A percentile compares a stretch with the other conserved stretches of the same genome.
Conservation (phyloP, 2,113 vertebrate species). For the Poeciliopsis retropinna region DNA sequence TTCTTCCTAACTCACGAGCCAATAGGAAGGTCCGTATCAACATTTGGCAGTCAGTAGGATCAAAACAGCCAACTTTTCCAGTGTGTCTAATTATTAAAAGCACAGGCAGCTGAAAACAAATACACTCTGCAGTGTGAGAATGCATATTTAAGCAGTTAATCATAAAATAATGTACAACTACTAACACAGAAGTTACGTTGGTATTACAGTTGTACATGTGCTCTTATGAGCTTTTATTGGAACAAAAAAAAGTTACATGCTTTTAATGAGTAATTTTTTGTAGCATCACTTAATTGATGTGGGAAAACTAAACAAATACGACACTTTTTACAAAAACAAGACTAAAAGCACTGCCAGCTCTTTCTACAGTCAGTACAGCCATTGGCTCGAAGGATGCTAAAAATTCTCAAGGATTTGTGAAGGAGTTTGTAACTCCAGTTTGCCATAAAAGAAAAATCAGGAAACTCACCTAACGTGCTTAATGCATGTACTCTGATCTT, state of each 20-base stretch:
- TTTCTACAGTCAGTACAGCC: constrained; percentile 36
- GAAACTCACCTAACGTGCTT: not conserved
- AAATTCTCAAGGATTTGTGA: constrained; percentile 35
- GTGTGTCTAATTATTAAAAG: constrained; percentile 36
- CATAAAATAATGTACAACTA: constrained; percentile 1
- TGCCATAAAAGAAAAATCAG: not conserved
- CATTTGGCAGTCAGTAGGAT: constrained; percentile 51
- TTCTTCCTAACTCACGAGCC: constrained; percentile 63
- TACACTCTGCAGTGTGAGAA: constrained; percentile 42
- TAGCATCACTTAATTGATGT: constrained; percentile 4
- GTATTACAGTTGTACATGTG: constrained; percentile 6
- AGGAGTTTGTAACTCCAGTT: not conserved
- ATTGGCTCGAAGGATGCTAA: constrained; percentile 61
- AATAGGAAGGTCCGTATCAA: constrained; percentile 49
- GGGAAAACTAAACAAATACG: constrained; percentile 23
- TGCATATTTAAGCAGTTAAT: constrained; percentile 3
- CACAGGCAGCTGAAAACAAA: constrained; percentile 66
- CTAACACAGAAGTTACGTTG: constrained; percentile 20
- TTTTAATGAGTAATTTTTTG: constrained; percentile 13
- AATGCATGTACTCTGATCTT: not conserved
- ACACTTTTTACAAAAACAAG: constrained; percentile 14
- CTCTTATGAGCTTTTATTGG: constrained; percentile 34
- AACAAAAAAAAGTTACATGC: not conserved
- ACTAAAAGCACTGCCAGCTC: constrained; percentile 69
- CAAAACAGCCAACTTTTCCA: constrained; percentile 48